A percentile compares a stretch with the other conserved stretches of the same genome.
Conservation (phyloP, 2,113 vertebrate genomes). For the Pseudonaja textilis region DNA sequence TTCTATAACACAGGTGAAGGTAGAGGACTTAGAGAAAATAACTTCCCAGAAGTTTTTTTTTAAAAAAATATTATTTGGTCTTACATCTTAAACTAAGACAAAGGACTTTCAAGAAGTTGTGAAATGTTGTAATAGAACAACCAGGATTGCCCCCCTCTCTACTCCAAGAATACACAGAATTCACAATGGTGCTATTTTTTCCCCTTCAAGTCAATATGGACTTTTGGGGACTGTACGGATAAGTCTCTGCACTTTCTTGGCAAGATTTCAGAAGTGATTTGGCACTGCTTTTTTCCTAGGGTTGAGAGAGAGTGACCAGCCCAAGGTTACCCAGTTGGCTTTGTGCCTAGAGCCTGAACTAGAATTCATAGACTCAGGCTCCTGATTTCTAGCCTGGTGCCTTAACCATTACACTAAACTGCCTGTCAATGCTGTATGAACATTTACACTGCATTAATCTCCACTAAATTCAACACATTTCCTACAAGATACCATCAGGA, state of each 20-base stretch:
- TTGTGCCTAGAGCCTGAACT: not conserved
- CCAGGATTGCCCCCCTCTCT: not conserved
- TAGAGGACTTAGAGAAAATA: not conserved
- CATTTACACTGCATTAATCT: not conserved
- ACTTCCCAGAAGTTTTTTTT: not conserved
- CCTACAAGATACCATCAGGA: not conserved
- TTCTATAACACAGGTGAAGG: not conserved
- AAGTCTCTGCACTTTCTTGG: not conserved
- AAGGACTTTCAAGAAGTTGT: not conserved
- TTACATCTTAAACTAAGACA: not conserved
- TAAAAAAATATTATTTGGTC: not conserved
- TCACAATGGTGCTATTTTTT: not conserved
- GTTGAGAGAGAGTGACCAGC: not conserved
- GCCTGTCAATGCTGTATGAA: not conserved
- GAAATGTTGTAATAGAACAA: not conserved
- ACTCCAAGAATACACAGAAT: not conserved
- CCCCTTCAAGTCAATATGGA: not conserved
- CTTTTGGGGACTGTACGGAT: not conserved
- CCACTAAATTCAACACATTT: not conserved
- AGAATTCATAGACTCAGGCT: not conserved
- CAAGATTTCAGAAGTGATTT: not conserved
- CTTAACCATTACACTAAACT: not conserved
- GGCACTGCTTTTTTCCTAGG: not conserved
- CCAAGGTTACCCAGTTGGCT: not conserved
- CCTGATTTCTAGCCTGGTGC: not conserved